phyloP scores from a whole-genome alignment of 2,797 vertebrate genomes.

The Trachops cirrhosus region DNA sequence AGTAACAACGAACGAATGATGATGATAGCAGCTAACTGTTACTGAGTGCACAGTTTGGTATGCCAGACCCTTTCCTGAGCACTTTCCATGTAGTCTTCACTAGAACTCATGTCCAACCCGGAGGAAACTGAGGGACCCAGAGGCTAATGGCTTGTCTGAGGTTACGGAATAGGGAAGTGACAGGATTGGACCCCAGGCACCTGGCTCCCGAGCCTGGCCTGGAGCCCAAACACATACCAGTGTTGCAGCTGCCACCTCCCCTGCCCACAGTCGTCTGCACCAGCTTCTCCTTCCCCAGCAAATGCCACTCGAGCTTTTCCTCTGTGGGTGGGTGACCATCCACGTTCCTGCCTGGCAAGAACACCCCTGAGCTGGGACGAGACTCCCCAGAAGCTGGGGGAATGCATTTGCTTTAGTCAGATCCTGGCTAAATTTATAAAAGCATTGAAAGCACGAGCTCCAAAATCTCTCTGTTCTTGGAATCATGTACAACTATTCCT shows the following conservation, averaged over 20 bases:
- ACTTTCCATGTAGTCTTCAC: not conserved
- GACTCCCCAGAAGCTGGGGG: not conserved
- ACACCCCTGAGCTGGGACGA: accelerated
- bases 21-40: not conserved
- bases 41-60: not conserved
- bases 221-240: not conserved
- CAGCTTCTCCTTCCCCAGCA: not conserved
- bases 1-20: not conserved
- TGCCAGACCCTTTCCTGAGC: not conserved
- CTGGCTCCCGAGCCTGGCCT: not conserved
- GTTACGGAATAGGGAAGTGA: not conserved
- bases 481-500: slow-evolving; percentile 18
- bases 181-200: not conserved
- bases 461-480: not conserved
- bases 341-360: not conserved
- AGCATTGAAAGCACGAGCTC: not conserved
- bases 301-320: not conserved
- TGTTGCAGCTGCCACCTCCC: not conserved
- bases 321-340: not conserved
- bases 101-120: not conserved
- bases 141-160: not conserved
- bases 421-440: slow-evolving; percentile 29
- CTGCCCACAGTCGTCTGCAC: accelerated
- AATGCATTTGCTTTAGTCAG: not conserved
- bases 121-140: not conserved